Evolutionary conservation across 2,888 invertebrate genomes (phyloP).

Genomic region (Shargacucullia verbasci): DNA sequence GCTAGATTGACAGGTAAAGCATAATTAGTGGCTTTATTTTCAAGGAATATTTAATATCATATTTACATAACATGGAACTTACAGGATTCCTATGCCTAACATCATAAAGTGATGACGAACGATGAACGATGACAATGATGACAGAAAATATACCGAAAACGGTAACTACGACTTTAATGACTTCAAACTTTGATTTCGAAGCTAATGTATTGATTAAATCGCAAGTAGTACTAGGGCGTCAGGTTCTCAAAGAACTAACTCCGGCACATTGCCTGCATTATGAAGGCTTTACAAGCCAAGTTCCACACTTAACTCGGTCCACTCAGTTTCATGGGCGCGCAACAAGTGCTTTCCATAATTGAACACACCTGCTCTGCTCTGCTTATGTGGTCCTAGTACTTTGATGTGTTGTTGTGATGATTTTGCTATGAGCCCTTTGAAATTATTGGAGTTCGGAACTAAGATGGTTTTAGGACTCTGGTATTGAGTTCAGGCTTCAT

Average conservation of each 20-base stretch:
- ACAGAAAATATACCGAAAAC: too few species aligned
- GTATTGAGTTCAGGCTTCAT: too few species aligned
- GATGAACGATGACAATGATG: too few species aligned
- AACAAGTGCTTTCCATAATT: conserved; percentile 80
- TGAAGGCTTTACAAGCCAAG: conserved; percentile 74
- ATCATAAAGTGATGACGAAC: too few species aligned
- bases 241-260: conserved; percentile 69
- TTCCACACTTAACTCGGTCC: conserved; percentile 74
- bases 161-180: too few species aligned
- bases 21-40: too few species aligned
- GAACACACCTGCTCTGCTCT: conserved; percentile 69
- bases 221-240: conserved; percentile 63
- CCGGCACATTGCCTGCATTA: conserved; percentile 69
- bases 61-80: too few species aligned
- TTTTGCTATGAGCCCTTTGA: conserved; percentile 45
- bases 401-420: conserved; percentile 43
- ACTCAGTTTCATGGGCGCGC: conserved; percentile 71
- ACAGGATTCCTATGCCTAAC: too few species aligned
- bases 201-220: conserved; percentile 55
- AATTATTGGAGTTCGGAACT: not conserved
- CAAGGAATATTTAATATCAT: too few species aligned
- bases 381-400: conserved; percentile 63
- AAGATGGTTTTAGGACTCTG: too few species aligned
- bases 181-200: too few species aligned
- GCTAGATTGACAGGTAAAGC: too few species aligned